Conservation (phyloP, 2,797 vertebrate genomes). For the Clarias platycephalus region DNA sequence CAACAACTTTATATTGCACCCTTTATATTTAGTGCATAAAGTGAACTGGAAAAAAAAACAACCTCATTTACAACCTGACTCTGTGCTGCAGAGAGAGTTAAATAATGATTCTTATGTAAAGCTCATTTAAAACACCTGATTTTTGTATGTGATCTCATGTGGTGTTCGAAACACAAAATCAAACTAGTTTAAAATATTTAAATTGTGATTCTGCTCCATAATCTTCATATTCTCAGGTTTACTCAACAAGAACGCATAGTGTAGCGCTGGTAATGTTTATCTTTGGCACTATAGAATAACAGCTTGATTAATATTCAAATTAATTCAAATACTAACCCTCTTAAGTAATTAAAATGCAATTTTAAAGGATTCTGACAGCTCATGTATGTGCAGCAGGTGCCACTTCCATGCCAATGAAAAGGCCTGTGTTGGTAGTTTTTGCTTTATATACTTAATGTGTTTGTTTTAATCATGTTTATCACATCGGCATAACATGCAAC, state of each 20-base stretch:
- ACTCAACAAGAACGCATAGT: conserved; percentile 4
- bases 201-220: neutral
- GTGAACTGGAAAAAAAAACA: neutral
- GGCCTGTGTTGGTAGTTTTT: neutral
- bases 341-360: conserved; percentile 29
- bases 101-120: neutral
- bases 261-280: neutral
- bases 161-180: neutral
- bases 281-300: conserved; percentile 3
- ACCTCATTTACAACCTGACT: neutral
- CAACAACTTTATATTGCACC: neutral
- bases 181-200: neutral
- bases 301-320: conserved; percentile 26
- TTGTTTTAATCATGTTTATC: conserved; percentile 11
- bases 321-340: conserved; percentile 18
- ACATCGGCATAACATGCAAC: neutral
- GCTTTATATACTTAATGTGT: neutral
- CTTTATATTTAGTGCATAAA: neutral
- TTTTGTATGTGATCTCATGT: neutral
- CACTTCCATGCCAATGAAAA: conserved; percentile 1
- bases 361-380: neutral
- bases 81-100: neutral
- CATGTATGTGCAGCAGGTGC: neutral
- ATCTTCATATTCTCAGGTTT: neutral
- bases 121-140: neutral